Conservation (phyloP, 2,113 vertebrate genomes). For the Pterocles orientalis region DNA sequence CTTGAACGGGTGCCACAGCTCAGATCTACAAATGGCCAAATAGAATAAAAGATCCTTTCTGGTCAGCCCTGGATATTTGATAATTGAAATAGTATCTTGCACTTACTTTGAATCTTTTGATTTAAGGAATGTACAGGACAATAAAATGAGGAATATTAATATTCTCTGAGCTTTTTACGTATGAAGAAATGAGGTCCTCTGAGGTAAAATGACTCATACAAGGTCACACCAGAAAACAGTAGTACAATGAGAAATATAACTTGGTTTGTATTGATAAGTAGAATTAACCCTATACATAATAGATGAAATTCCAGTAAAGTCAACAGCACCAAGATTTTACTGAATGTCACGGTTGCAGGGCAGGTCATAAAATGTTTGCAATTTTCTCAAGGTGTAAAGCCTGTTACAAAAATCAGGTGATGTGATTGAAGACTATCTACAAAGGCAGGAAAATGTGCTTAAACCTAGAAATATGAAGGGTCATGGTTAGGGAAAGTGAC, state of each 20-base stretch:
- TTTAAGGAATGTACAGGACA: neutral
- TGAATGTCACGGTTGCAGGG: neutral
- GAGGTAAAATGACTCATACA: neutral
- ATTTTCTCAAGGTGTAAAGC: neutral
- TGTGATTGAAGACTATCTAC: neutral
- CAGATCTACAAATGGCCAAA: neutral
- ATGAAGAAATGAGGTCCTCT: neutral
- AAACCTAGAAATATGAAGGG: neutral
- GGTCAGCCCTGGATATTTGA: neutral
- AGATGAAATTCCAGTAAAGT: neutral
- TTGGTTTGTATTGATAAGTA: neutral
- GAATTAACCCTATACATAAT: neutral
- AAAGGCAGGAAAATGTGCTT: neutral
- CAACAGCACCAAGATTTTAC: neutral
- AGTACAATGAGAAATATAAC: neutral
- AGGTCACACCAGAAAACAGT: constrained; percentile 1
- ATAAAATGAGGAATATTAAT: neutral
- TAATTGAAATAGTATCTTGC: neutral
- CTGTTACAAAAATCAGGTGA: neutral
- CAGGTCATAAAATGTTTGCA: neutral
- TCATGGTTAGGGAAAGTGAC: neutral
- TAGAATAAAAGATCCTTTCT: constrained; percentile 9
- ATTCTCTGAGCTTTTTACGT: neutral
- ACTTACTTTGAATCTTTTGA: neutral
- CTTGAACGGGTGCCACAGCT: neutral